Evolutionary conservation across 2,113 vertebrate species (phyloP).

Genomic region (Oreochromis aureus): DNA sequence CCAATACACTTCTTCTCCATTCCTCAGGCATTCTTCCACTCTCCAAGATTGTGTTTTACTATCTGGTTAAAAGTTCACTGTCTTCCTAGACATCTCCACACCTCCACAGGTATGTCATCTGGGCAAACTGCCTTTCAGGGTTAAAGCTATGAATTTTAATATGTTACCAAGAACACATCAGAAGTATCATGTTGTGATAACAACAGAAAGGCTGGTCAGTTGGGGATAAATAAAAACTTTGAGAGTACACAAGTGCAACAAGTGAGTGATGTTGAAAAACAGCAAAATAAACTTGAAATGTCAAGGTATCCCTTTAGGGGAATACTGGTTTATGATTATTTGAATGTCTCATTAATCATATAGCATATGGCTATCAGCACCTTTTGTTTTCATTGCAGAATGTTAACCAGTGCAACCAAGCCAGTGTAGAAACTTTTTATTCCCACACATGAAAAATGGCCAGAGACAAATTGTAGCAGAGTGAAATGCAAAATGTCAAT

Average conservation of each 20-base stretch:
- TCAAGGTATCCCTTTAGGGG: neutral
- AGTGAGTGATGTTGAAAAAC: neutral
- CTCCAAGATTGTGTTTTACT: neutral
- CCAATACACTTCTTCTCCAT: neutral
- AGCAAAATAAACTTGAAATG: neutral
- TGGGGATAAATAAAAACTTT: neutral
- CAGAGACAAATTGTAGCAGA: neutral
- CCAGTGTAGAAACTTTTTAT: neutral
- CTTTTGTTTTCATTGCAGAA: neutral
- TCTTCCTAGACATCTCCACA: neutral
- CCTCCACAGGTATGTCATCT: neutral
- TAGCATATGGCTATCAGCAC: neutral
- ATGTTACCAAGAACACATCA: neutral
- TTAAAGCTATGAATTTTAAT: neutral
- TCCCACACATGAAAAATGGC: neutral
- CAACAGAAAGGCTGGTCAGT: neutral
- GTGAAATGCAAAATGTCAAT: conserved; percentile 26
- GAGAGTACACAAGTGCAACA: neutral
- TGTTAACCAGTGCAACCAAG: neutral
- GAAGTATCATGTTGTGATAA: neutral
- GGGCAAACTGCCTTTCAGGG: neutral
- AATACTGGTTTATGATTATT: neutral
- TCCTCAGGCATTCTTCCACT: neutral
- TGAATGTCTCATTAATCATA: neutral
- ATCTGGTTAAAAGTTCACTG: neutral